A percentile compares a stretch with the other conserved stretches of the same genome.
phyloP scores from a whole-genome alignment of 1,140 invertebrate genomes.

The Neodiprion lecontei region DNA sequence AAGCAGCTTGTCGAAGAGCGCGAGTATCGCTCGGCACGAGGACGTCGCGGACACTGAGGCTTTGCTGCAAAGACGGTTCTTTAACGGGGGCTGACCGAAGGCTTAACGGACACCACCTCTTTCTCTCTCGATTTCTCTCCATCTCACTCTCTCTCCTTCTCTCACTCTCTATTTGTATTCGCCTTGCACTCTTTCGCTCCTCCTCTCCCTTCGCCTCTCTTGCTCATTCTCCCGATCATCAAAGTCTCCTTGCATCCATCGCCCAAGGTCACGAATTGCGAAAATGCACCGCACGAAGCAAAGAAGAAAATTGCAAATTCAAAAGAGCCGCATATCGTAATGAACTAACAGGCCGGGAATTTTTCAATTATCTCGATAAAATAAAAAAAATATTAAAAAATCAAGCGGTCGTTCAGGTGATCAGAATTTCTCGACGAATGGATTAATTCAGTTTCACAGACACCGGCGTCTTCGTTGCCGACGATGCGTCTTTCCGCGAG shows the following conservation, averaged over 20 bases:
- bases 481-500: too few relatives aligned
- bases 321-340: too few relatives aligned
- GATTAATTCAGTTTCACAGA: too few relatives aligned
- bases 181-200: not conserved
- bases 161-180: not conserved
- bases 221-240: constrained; percentile 2
- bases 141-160: too few relatives aligned
- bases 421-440: too few relatives aligned
- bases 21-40: not conserved
- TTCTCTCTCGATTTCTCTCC: constrained; percentile 10
- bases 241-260: not conserved
- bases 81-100: not conserved
- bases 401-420: too few relatives aligned
- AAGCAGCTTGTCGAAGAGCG: not conserved
- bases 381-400: too few relatives aligned
- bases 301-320: too few relatives aligned
- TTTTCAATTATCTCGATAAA: too few relatives aligned
- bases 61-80: not conserved
- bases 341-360: too few relatives aligned
- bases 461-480: too few relatives aligned
- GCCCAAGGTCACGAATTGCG: not conserved
- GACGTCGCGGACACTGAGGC: constrained; percentile 3
- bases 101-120: constrained; percentile 20
- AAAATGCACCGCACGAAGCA: not conserved
- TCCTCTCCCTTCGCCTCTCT: not conserved